Evolutionary conservation across 2,888 invertebrate species (phyloP), one percentile per base, ranked within the genome.

Genomic region (Rotaria macrura): DNA sequence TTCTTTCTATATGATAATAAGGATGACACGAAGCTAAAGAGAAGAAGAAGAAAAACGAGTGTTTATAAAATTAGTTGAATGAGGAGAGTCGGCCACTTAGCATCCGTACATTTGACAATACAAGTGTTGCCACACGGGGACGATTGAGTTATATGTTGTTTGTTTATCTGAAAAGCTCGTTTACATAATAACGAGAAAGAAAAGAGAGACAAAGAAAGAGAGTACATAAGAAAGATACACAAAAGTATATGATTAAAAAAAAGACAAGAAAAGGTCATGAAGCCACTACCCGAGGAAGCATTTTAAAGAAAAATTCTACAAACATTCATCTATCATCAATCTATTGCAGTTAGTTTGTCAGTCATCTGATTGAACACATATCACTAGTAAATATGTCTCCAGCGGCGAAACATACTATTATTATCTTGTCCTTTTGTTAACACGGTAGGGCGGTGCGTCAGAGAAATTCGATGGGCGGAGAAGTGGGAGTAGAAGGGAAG

Each of bases 311-410:
- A 65, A 65, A 65, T 65, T 65, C 65, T 34, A 65, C 34, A 65
- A 65, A 65, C 65, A 65, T 65, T 65, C 65, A 65, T 65, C 34
- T 34, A 65, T 65, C 65, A 65, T 65, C 65, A 65, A 34, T 65
- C 55, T n/a, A 29, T 57, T 57, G n/a, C 0, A n/a, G n/a, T 57
- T 34, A 65, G 29, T 20, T 65, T 54, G 54, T 54, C 54, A 54
- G 54, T 25, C 23, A 54, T 54, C 25, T 65, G 34, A 34, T 65
- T 65, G 65, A 65, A 7, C 34, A 65, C 34, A 65, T 65, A 65
- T 65, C 65, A 34, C 65, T 34, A 17, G 65, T 38, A 34, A 34
- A 29, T 65, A 34, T 38, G 34, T 65, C 34, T 65, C 65, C 65
- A 65, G 6, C 20, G 29, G 65, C 65, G 65, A 65, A 34, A 34